Base-by-base conservation (phyloP, 2,888 invertebrate genomes). In the Caenorhabditis sp. region DNA sequence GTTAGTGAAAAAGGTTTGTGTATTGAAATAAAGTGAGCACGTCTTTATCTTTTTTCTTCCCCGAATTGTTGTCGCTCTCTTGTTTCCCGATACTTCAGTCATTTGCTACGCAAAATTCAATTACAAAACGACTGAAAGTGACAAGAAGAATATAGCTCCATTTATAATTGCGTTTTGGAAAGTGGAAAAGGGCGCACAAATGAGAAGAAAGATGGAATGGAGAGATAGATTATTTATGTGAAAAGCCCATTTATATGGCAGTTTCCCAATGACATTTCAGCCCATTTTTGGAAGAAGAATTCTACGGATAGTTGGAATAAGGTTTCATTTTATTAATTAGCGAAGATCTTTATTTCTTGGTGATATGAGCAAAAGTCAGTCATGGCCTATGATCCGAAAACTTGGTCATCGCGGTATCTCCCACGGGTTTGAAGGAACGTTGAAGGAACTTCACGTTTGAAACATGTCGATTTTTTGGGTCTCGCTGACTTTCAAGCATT, bases 111-210 rank as follows among this genome's bases (percentile, higher is more conserved):
- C 6, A 31, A 49, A 75, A 77, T 77, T 69, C 26, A 69, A 70
- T 77, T 77, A 63, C 24, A 22, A 24, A 41, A 56, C 54, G 14
- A 26, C 70, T 80, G 80, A 31, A 73, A 80, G 41, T 72, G 80
- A 64, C 72, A 80, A 19, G n/a, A 38, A 61, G 28, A 61, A 61
- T 47, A 70, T 70, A 31, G 5, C n/a, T 16, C 51, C 31, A 51
- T 66, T 49, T 54, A 73, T 64, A 68, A 68, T 66, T 73, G 76
- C 70, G 35, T 66, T 64, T 63, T 63, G n/a, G 16, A 59, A 35
- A 75, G 31, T n/a, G 35, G 49, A 6, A 24, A 22, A 35, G 41
- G n/a, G 54, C 38, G 10, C 22, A 8, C 38, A 35, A 35, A 22
- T 19, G 19, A 28, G 14, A 16, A 44, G 8, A 24, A 28, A 49